Conservation (phyloP, 2,113 vertebrate species). For the Rhinopithecus roxellana region DNA sequence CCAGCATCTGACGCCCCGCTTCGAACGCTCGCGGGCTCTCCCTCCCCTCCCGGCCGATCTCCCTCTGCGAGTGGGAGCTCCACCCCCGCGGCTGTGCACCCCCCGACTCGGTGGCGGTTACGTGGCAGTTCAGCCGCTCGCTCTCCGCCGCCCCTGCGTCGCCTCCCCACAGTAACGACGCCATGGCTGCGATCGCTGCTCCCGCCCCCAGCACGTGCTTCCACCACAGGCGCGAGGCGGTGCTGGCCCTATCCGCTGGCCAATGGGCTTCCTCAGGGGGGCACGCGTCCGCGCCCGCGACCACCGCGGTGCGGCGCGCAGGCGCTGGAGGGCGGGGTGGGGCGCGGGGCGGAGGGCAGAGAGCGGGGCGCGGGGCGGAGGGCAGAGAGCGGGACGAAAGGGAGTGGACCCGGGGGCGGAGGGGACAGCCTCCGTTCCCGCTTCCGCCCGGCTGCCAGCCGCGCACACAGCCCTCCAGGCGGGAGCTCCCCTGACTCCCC, state of each 20-base stretch:
- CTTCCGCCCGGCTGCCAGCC: not conserved
- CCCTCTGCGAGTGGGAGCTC: not conserved
- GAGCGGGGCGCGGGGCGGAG: no score
- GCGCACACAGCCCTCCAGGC: no score
- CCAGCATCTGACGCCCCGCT: not conserved
- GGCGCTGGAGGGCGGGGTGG: not conserved
- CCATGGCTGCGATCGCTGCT: constrained; percentile 65
- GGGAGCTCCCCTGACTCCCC: not conserved
- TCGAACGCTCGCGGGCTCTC: not conserved
- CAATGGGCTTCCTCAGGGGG: constrained; percentile 30
- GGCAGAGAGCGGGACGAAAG: no score
- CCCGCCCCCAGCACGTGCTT: constrained; percentile 71
- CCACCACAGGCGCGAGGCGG: not conserved
- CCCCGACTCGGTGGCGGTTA: constrained; percentile 63
- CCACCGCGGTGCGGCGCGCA: constrained; percentile 2
- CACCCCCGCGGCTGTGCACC: not conserved
- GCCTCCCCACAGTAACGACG: constrained; percentile 75
- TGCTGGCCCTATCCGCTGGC: not conserved
- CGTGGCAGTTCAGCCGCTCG: constrained; percentile 70
- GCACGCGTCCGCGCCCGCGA: not conserved
- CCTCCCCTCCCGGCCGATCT: not conserved
- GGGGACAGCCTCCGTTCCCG: accelerated
- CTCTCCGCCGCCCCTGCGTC: constrained; percentile 64
- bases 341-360: no score
- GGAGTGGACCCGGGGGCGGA: accelerated